A percentile compares a stretch with the other conserved stretches of the same genome.
phyloP scores from a whole-genome alignment of 37 sponge, comb jelly and placozoan genomes.

The Oopsacas minuta region DNA sequence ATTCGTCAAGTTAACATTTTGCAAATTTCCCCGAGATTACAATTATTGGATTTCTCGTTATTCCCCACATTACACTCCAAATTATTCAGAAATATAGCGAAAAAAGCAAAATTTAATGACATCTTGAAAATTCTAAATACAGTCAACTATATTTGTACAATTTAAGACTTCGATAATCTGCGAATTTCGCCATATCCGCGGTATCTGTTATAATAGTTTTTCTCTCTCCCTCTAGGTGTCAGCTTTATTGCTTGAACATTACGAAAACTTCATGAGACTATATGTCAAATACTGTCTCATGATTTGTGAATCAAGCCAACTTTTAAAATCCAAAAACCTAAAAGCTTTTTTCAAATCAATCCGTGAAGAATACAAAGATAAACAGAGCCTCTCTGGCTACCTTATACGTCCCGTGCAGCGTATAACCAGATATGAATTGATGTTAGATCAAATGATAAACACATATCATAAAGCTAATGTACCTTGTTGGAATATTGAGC shows the following conservation, averaged over 20 bases:
- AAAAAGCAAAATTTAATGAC: no score
- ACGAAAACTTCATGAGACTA: background rate
- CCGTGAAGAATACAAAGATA: background rate
- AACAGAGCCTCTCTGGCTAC: background rate
- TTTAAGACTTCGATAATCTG: no score
- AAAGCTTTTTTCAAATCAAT: background rate
- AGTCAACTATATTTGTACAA: no score
- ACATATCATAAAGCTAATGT: background rate
- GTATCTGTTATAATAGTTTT: no score
- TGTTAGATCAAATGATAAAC: background rate
- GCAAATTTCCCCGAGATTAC: no score
- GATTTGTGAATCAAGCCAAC: background rate
- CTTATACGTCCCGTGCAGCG: background rate
- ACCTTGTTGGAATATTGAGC: background rate
- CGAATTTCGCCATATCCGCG: no score
- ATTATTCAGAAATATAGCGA: no score
- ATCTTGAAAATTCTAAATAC: no score
- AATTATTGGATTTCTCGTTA: no score
- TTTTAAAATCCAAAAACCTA: background rate
- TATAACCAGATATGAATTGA: background rate
- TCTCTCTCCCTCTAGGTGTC: background rate
- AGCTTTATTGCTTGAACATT: background rate
- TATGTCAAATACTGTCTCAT: background rate
- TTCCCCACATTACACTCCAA: no score
- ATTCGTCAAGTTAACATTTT: no score